Base-by-base conservation (phyloP, 2,113 vertebrate species). In the Gorsachius goisagi region DNA sequence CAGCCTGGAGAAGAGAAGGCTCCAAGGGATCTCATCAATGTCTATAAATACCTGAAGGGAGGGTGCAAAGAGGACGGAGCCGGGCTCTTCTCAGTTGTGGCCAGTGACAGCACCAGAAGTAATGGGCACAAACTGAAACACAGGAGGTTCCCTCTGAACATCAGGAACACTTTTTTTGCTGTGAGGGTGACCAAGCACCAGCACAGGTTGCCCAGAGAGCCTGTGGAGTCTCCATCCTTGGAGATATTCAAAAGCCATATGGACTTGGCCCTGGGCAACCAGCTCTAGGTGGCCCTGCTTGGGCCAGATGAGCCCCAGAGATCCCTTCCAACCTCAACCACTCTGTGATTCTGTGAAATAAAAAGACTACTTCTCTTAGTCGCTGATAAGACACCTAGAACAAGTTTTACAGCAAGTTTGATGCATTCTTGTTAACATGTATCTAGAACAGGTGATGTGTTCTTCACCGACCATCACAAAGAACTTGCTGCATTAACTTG, bases 41-140 rank as follows among this genome's bases (percentile, higher is more conserved):
- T 6, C 12, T 3, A n/a, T 4, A 60, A 59, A 64, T 2, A 64
- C 12, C 11, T 72, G 52, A 72, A 79, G 24, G 20, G 50, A 84
- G 6, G 9, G 4, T 44, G 4, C 11, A 84, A 13, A 84, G 55
- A 32, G 2, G 30, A 59, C 1, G 3, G 39, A 89, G 49, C 11
- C 15, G 3, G 39, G 50, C 35, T 64, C 30, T 64, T 64, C 17
- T 27, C 5, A 1, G 58, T 12, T 5, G 22, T 69, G 67, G 44
- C 6, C 83, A 37, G 15, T 2, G 49, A 82, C 47, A 68, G 41
- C 8, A 59, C 14, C 12, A 83, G 39, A 73, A 8, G 9, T 33
- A 64, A 60, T 0, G 0, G 24, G 22, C 22, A 68, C n/a, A 50
- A 73, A 56, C 5, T 33, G 49, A 69, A 84, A 44, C 26, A 64